Conservation (phyloP, 2,797 vertebrate genomes). For the Oryzias dopingdopingensis region DNA sequence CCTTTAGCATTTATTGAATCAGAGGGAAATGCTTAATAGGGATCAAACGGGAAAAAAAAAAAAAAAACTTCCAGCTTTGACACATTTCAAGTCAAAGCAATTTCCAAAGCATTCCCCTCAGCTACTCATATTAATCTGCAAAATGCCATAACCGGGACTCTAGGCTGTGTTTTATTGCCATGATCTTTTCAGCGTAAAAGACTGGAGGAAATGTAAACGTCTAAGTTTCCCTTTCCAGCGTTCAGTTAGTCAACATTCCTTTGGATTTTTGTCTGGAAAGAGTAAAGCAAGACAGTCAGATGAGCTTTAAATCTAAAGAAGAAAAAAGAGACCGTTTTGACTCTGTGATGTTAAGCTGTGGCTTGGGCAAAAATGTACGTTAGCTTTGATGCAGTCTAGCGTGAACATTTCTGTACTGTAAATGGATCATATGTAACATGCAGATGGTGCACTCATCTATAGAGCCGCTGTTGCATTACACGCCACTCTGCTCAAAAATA, state of each 20-base stretch:
- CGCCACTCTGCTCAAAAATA: slow-evolving; percentile 35
- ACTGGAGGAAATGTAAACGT: slow-evolving; percentile 52
- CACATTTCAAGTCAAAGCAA: slow-evolving; percentile 68
- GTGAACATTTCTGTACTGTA: slow-evolving; percentile 45
- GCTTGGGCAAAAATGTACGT: slow-evolving; percentile 27
- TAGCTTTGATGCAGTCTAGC: slow-evolving; percentile 42
- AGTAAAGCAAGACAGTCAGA: slow-evolving; percentile 13
- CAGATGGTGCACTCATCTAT: slow-evolving; percentile 28
- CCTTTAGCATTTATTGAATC: slow-evolving; percentile 73
- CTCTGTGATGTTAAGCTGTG: slow-evolving; percentile 51
- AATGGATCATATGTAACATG: slow-evolving; percentile 42
- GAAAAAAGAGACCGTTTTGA: slow-evolving; percentile 42
- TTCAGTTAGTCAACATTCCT: slow-evolving; percentile 47
- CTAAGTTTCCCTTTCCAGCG: slow-evolving; percentile 39
- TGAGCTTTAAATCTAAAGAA: neutral
- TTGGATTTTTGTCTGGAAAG: slow-evolving; percentile 36
- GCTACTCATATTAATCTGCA: slow-evolving; percentile 67
- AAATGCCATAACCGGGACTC: slow-evolving; percentile 56
- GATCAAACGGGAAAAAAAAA: slow-evolving; percentile 58
- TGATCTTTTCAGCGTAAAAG: slow-evolving; percentile 31
- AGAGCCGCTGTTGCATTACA: slow-evolving; percentile 31
- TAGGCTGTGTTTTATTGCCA: slow-evolving; percentile 40
- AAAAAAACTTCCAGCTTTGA: slow-evolving; percentile 60
- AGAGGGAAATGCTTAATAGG: slow-evolving; percentile 69
- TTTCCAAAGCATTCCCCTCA: slow-evolving; percentile 60